Conservation (phyloP, 2,888 invertebrate species). For the Phortica magna region DNA sequence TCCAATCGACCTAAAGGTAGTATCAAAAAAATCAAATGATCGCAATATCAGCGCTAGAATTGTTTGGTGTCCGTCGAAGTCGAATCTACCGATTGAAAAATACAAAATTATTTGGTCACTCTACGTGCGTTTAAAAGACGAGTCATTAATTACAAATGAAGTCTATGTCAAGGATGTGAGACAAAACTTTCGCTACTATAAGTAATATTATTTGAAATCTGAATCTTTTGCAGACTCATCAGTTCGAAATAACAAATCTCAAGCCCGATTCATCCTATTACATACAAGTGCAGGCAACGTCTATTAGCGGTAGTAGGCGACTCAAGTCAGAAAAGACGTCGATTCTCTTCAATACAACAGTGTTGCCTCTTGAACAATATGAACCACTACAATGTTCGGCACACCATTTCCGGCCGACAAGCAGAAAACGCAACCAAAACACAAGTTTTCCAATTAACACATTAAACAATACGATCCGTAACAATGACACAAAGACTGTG, state of each 20-base stretch:
- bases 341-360: constrained; percentile 85
- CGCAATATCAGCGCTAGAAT: constrained; percentile 81
- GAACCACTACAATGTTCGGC: constrained; percentile 60
- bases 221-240: constrained; percentile 80
- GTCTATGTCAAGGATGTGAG: constrained; percentile 75
- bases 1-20: constrained; percentile 72
- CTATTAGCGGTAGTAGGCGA: constrained; percentile 83
- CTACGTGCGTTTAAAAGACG: constrained; percentile 80
- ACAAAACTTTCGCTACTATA: background rate
- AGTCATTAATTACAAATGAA: constrained; percentile 71
- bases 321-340: constrained; percentile 85
- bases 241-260: constrained; percentile 83
- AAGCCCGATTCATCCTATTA: constrained; percentile 86
- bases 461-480: constrained; percentile 23
- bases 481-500: constrained; percentile 26
- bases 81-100: constrained; percentile 84
- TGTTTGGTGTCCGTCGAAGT: constrained; percentile 85
- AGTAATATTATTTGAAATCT: constrained; percentile 1
- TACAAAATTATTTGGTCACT: constrained; percentile 89
- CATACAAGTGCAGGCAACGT: constrained; percentile 87
- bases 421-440: constrained; percentile 36
- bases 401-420: constrained; percentile 51
- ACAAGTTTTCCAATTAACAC: background rate
- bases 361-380: constrained; percentile 56
- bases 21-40: constrained; percentile 70